Conservation (phyloP, 1,140 invertebrate genomes). For the Brachionus manjavacas region DNA sequence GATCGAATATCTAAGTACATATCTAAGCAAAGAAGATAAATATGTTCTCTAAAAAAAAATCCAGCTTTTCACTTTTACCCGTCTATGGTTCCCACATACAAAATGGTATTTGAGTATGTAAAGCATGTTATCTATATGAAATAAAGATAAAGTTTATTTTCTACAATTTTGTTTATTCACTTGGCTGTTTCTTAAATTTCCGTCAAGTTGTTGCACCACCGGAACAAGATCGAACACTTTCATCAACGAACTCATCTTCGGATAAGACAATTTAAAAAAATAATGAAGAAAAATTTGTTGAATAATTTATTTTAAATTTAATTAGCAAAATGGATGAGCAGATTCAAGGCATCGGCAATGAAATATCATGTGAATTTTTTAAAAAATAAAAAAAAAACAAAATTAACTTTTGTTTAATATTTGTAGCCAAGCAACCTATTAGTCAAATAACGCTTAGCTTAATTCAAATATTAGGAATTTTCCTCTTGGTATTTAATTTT, state of each 20-base stretch:
- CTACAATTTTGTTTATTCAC: background rate
- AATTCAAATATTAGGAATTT: background rate
- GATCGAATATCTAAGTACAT: constrained; percentile 38
- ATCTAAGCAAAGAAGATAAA: background rate
- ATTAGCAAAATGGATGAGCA: background rate
- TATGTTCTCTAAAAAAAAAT: background rate
- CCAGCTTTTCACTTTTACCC: background rate
- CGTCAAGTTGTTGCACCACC: background rate
- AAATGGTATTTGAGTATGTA: constrained; percentile 21
- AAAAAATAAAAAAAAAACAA: background rate
- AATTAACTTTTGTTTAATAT: background rate
- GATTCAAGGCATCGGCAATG: background rate
- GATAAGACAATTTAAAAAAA: background rate
- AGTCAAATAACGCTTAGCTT: background rate
- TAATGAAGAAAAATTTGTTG: background rate
- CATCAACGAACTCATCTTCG: constrained; percentile 1
- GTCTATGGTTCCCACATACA: background rate
- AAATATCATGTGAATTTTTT: background rate
- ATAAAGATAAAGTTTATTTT: background rate
- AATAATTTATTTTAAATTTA: background rate
- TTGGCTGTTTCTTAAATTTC: constrained; percentile 4
- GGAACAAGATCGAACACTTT: constrained; percentile 23
- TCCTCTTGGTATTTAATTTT: background rate
- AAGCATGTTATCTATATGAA: background rate
- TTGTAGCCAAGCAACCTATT: background rate